Base-by-base conservation (phyloP, 2,888 invertebrate species). In the Athalia cordata region DNA sequence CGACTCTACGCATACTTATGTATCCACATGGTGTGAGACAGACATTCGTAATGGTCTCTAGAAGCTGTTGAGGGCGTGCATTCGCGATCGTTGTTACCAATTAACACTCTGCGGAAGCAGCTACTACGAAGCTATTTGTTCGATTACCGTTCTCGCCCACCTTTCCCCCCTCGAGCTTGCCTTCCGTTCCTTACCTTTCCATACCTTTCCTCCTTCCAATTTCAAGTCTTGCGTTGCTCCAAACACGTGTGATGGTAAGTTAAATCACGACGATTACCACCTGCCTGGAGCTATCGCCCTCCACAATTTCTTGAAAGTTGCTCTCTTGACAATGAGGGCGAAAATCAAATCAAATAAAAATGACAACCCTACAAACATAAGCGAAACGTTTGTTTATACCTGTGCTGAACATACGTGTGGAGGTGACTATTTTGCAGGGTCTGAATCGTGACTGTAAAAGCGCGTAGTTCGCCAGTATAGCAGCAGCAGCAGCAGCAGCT, bases 1-100 rank as follows among this genome's bases (percentile, higher is more conserved):
- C 9, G 9, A 66, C 0, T 6, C 0, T 59, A n/a, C 15, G 5
- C 43, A 66, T 15, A 66, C 7, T 6, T 49, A n/a, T 45, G n/a
- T 66, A n/a, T 66, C 47, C 49, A 66, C 66, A 11, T n/a, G 59
- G n/a, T 13, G 5, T 3, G 59, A 43, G 52, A 55, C 45, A 29
- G 9, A 47, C 59, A 29, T 29, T 29, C 29, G 29, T 29, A 29
- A 29, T 29, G 29, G 29, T 29, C 29, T 29, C 29, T 29, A 29
- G 29, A 29, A 29, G 29, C 29, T 29, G 29, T 29, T 29, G 59
- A 59, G 72, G 72, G 72, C 72, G 72, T 59, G 15, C 72, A 47
- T 72, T 72, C 59, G 15, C 52, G 13, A n/a, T 59, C 57, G 59
- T 72, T 72, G 45, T 72, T 59, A 72, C 57, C 72, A 72, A 72